These are phyloP conservation scores for Merodon equestris DNA, from an alignment of 2,888 invertebrate species.

Conservation along the genomic window DNA sequence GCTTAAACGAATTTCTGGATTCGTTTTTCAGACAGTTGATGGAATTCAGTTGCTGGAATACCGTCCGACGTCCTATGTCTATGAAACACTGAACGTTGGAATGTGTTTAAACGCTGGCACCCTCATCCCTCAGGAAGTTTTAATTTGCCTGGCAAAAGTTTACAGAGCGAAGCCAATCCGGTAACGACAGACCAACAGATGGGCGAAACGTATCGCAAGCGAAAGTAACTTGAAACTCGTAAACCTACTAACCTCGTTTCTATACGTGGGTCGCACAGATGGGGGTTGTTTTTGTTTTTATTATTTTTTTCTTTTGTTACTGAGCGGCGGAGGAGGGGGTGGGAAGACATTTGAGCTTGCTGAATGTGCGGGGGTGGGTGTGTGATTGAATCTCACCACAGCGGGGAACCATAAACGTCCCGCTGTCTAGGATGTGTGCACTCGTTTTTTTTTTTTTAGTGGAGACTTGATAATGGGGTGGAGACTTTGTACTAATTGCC, in stretches of 20 bases:
- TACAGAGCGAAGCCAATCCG: constrained; percentile 20
- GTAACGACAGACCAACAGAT: constrained; percentile 10
- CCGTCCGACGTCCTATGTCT: no score
- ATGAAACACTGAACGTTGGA: background rate
- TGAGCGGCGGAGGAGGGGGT: background rate
- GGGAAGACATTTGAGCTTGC: background rate
- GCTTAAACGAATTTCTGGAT: constrained; percentile 12
- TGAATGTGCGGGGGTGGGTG: no score
- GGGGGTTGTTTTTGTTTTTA: constrained; percentile 16
- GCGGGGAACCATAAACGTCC: no score
- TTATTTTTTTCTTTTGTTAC: no score
- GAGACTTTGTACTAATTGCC: no score
- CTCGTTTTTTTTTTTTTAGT: no score
- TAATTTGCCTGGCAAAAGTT: constrained; percentile 36
- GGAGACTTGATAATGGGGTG: no score
- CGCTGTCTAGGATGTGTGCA: no score
- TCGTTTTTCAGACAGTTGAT: constrained; percentile 29
- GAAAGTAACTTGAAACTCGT: constrained; percentile 13
- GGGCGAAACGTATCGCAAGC: constrained; percentile 23
- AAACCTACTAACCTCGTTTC: constrained; percentile 44
- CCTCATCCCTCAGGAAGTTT: constrained; percentile 21
- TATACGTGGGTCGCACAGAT: constrained; percentile 36
- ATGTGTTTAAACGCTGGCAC: constrained; percentile 20
- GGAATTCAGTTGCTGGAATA: no score
- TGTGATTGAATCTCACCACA: no score